Evolutionary conservation across 2,113 vertebrate species (phyloP), one percentile per base, ranked within the genome.

Genomic region (Petrocephalus microphthalmus): DNA sequence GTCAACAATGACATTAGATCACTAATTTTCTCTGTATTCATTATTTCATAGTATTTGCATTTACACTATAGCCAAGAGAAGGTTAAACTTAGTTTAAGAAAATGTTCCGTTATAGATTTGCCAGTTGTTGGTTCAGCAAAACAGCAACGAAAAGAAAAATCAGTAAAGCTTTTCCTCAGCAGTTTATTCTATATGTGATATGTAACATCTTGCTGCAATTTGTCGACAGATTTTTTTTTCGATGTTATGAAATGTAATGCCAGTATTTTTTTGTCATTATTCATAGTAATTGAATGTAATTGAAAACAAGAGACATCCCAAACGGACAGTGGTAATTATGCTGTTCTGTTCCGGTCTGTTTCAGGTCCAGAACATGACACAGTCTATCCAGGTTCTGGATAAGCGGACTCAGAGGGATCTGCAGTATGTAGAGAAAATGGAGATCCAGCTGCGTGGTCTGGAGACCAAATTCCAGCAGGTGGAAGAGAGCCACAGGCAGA

Each of bases 341-440:
- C 11, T 29, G 60, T 67, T 29, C 60, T 67, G 60, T 29, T 64
- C n/a, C 25, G n/a, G 25, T 84, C 84, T 86, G 56, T 33, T 89
- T 5, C 94, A 99, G 98, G 98, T 99, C 95, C 98, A 99, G 93
- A 99, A 99, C 95, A 99, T 99, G 98, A 99, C 98, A 89, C 98
- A 99, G 90, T 99, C 98, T 87, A 99, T 99, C 94, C 98, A 99
- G 92, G 97, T 99, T 85, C 94, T 99, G 96, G 98, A 99, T 94
- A 96, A 98, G 96, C 92, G 98, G 90, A 99, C 98, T 54, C 98
- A 99, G 92, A 96, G 98, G 86, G 98, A 99, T 93, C 92, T 99
- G 92, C 98, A 99, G 94, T 99, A 99, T 0, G 98, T 99, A 86
- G 98, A 99, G 95, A 98, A 98, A 95, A 99, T 99, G 98, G 98